Evolutionary conservation across 1,140 invertebrate genomes (phyloP).

Genomic region (Arion vulgaris): DNA sequence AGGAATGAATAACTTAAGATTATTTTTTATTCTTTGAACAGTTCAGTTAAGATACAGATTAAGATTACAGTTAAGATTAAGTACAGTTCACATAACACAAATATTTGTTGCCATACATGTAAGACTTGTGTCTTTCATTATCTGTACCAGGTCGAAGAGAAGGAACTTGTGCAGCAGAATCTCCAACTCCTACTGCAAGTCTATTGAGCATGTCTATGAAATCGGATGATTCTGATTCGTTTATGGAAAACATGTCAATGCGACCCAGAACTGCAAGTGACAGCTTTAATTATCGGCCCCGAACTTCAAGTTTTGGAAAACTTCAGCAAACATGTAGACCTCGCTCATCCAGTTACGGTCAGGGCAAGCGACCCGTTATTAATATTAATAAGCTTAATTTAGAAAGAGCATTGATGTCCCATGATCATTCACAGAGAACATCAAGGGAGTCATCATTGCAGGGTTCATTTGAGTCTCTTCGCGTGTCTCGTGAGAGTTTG

Average conservation of each 20-base stretch:
- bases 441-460: conserved; percentile 61
- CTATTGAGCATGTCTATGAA: conserved; percentile 57
- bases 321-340: conserved; percentile 54
- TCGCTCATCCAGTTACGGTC: conserved; percentile 69
- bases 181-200: conserved; percentile 47
- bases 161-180: conserved; percentile 42
- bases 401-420: conserved; percentile 52
- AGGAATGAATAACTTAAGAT: too few species aligned
- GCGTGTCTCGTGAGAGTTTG: conserved; percentile 60
- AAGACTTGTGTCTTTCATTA: too few species aligned
- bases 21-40: too few species aligned
- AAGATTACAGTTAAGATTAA: too few species aligned
- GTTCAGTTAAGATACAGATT: too few species aligned
- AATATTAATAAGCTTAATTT: conserved; percentile 48
- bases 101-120: too few species aligned
- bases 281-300: conserved; percentile 62
- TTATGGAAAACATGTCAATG: conserved; percentile 66
- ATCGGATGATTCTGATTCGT: conserved; percentile 66
- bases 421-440: conserved; percentile 47
- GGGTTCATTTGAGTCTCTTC: conserved; percentile 54
- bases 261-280: conserved; percentile 68
- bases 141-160: conserved; percentile 25
- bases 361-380: conserved; percentile 49
- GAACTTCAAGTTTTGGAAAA: conserved; percentile 66
- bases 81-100: too few species aligned